These are phyloP conservation scores for Tethea ocularis DNA, from an alignment of 2,888 invertebrate genomes.

Conservation along the genomic window DNA sequence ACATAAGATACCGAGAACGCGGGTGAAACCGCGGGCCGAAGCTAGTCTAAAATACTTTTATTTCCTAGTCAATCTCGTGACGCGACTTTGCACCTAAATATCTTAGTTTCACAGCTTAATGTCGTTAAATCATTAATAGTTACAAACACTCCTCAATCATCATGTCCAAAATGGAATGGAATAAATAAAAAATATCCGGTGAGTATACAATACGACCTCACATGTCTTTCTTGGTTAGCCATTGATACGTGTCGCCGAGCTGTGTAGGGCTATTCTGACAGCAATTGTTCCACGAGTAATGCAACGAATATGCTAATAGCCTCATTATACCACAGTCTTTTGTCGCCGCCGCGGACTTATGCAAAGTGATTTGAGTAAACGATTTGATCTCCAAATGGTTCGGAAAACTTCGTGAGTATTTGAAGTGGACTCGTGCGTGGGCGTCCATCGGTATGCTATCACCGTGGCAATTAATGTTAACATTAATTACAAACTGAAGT, in stretches of 20 bases:
- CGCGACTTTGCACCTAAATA: too few relatives aligned
- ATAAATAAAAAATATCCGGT: background rate
- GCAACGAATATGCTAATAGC: constrained; percentile 73
- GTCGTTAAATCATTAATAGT: too few relatives aligned
- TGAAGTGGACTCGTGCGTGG: background rate
- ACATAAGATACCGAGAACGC: too few relatives aligned
- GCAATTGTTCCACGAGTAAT: constrained; percentile 58
- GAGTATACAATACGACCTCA: background rate
- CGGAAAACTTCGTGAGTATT: constrained; percentile 1
- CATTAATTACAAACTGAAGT: background rate
- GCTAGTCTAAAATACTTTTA: too few relatives aligned
- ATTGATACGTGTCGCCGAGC: background rate
- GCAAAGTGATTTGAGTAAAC: constrained; percentile 65
- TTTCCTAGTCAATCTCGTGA: too few relatives aligned
- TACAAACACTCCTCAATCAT: background rate
- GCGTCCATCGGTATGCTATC: background rate
- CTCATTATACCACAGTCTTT: constrained; percentile 61
- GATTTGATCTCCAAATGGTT: constrained; percentile 41
- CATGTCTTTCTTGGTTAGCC: background rate
- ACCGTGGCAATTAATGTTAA: background rate
- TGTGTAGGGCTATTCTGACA: constrained; percentile 50
- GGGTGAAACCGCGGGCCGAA: too few relatives aligned
- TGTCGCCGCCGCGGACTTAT: constrained; percentile 53
- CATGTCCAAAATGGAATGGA: background rate
- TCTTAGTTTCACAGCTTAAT: too few relatives aligned